These are phyloP conservation scores for Gortyna flavago DNA, from an alignment of 2,888 invertebrate genomes.

Conservation along the genomic window DNA sequence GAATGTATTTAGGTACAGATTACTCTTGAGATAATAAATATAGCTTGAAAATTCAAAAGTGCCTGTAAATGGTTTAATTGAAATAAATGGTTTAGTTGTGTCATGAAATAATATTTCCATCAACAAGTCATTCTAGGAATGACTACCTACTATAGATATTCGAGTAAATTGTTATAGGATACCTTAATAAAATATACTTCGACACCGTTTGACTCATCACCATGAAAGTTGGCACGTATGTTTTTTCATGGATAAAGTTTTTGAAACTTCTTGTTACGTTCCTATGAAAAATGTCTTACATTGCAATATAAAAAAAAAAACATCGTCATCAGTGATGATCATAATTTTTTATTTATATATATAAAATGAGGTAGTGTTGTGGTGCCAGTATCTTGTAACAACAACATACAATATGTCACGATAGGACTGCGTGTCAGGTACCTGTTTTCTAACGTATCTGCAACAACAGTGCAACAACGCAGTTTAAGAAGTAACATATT, in stretches of 20 bases:
- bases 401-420: not conserved
- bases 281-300: not conserved
- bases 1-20: not conserved
- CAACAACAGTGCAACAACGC: too few relatives aligned
- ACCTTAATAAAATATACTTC: not conserved
- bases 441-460: not conserved
- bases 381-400: not conserved
- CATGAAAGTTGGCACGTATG: not conserved
- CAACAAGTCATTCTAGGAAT: not conserved
- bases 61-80: too few relatives aligned
- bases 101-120: not conserved
- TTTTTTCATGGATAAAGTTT: not conserved
- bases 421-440: not conserved
- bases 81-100: too few relatives aligned
- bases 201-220: not conserved
- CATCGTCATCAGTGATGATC: too few relatives aligned
- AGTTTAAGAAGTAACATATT: not conserved
- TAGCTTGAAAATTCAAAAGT: too few relatives aligned
- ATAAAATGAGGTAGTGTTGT: too few relatives aligned
- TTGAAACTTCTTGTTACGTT: not conserved
- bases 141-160: not conserved
- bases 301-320: too few relatives aligned
- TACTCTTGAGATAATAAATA: not conserved
- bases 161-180: not conserved
- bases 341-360: too few relatives aligned